Percentiles rank a stretch among this genome's conserved stretches.
These are phyloP conservation scores for Grallaria varia DNA, from an alignment of 2,113 vertebrate species.

Conservation along the genomic window DNA sequence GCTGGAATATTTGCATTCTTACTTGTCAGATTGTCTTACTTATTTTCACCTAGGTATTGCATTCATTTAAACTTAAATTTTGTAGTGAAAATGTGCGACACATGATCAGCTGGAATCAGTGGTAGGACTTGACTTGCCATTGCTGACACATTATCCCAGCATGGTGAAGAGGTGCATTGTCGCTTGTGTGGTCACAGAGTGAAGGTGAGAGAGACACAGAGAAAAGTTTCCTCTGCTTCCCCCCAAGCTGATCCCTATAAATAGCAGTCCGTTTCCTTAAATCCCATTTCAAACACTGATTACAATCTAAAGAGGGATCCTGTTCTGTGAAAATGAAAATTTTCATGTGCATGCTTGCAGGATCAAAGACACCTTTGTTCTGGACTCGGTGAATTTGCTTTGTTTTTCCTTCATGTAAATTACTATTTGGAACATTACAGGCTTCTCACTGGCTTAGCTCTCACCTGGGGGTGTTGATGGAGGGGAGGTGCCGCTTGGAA, in stretches of 20 bases:
- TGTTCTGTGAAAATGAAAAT: not conserved
- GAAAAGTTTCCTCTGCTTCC: not conserved
- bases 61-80: not conserved
- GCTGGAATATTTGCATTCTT: not conserved
- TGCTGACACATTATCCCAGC: not conserved
- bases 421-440: not conserved
- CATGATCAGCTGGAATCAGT: not conserved
- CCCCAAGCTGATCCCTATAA: rapidly evolving
- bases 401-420: not conserved
- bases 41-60: not conserved
- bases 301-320: not conserved
- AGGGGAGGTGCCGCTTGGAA: not conserved
- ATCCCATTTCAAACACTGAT: not conserved
- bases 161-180: not conserved
- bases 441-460: not conserved
- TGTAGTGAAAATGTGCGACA: not conserved
- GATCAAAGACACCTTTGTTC: not conserved
- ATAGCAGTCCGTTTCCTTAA: not conserved
- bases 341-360: not conserved
- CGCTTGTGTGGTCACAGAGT: not conserved
- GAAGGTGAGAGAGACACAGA: rapidly evolving
- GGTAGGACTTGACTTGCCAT: not conserved
- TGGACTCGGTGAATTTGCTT: not conserved
- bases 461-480: not conserved
- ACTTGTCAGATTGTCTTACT: not conserved